Base-by-base conservation (phyloP, 2,888 invertebrate genomes). In the Neoscelio sp. region DNA sequence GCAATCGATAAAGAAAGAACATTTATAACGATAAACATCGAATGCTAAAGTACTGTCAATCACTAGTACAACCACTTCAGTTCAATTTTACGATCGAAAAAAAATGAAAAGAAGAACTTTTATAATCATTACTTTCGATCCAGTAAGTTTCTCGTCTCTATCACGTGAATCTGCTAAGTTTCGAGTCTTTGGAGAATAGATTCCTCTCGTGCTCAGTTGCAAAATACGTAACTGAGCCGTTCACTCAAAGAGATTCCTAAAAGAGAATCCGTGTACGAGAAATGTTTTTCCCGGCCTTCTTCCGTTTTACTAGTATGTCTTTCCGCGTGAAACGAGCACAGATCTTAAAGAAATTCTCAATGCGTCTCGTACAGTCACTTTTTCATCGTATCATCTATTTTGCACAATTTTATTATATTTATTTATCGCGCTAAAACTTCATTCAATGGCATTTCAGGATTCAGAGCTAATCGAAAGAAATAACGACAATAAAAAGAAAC, bases 171-270 rank as follows among this genome's bases (percentile, higher is more conserved):
- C 60, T 60, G 50, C 44, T 70, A 73, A 68, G 35, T 56, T 78
- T 52, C 46, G 23, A 54, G 33, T 67, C 62, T 67, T 68, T 26
- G 56, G 28, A 74, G 62, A 74, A 58, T 64, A 52, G 60, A 58
- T 68, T 74, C 35, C 38, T 60, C 40, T 79, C 44, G 76, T 54
- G 17, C 76, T 70, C 70, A 68, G 52, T 76, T 60, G 78, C 71
- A 76, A 76, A 80, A 65, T 67, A 56, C 56, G 52, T 76, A 74
- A 82, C 77, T 78, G 79, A 79, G 80, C 78, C 79, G 67, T 81
- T 80, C 71, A 80, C 80, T 84, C 83, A 82, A 84, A 84, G 83
- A 80, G 80, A 82, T 84, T 84, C 80, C 81, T 78, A 78, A 81
- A 81, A 71, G 82, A 81, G 75, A 84, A 83, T 82, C 80, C 83